A percentile compares a stretch with the other conserved stretches of the same genome.
phyloP scores from a whole-genome alignment of 2,888 invertebrate genomes.

The Laspeyria flexula region DNA sequence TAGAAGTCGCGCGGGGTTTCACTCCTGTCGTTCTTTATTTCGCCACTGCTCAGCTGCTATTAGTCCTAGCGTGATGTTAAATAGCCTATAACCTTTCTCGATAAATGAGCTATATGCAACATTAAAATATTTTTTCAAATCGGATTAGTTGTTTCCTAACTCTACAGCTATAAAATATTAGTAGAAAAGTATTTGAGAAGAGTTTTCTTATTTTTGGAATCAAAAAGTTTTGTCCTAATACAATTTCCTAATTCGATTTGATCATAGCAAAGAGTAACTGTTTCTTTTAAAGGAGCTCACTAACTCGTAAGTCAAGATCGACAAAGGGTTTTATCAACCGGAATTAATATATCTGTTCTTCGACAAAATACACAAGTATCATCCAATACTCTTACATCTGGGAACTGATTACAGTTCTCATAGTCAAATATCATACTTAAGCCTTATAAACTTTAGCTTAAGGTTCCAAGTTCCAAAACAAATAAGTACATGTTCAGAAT shows the following conservation, averaged over 20 bases:
- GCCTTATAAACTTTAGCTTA: conserved; percentile 31
- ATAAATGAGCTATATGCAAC: no score
- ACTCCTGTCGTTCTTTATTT: no score
- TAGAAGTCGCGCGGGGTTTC: no score
- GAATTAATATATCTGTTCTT: conserved; percentile 2
- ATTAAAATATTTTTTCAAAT: no score
- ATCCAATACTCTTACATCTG: conserved; percentile 2
- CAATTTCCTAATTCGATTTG: not conserved
- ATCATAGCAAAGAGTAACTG: not conserved
- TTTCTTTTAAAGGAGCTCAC: not conserved
- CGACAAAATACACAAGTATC: conserved; percentile 7
- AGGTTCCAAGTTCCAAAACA: conserved; percentile 28
- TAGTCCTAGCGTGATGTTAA: no score
- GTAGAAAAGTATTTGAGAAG: no score
- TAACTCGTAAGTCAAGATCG: not conserved
- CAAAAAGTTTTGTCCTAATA: not conserved
- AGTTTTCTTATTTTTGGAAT: no score
- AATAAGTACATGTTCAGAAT: conserved; percentile 33
- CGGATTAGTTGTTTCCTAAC: no score
- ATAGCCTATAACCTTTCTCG: no score
- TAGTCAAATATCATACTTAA: conserved; percentile 33
- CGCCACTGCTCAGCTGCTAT: no score
- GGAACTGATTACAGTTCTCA: conserved; percentile 13
- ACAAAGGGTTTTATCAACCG: conserved; percentile 4
- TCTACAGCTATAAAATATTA: no score